These are phyloP conservation scores for Steinernema carpocapsae DNA, from an alignment of 2,888 invertebrate species.

Conservation along the genomic window DNA sequence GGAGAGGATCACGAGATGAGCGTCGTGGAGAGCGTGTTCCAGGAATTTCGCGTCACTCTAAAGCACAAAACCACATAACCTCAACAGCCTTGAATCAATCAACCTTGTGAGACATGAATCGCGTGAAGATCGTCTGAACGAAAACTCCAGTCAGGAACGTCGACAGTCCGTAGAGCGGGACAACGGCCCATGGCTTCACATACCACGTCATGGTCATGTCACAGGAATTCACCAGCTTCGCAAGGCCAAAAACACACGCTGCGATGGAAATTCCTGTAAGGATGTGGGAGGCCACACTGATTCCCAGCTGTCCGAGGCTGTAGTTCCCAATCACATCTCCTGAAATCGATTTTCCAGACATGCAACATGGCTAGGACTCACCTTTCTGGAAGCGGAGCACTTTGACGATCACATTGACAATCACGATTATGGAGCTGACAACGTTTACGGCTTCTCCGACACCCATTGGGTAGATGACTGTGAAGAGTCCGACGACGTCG, in stretches of 20 bases:
- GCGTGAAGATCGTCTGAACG: neutral
- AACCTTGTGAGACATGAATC: constrained; percentile 1
- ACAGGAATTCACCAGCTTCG: neutral
- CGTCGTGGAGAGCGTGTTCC: constrained; percentile 61
- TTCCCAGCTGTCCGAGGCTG: constrained; percentile 37
- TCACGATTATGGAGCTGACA: constrained; percentile 35
- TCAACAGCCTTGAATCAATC: constrained; percentile 5
- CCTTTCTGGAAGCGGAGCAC: constrained; percentile 36
- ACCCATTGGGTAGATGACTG: constrained; percentile 75
- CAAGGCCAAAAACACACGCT: constrained; percentile 38
- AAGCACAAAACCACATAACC: neutral
- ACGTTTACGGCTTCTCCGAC: constrained; percentile 48
- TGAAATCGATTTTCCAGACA: neutral
- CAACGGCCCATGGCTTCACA: constrained; percentile 34
- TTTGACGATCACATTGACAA: constrained; percentile 35
- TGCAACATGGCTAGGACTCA: constrained; percentile 2
- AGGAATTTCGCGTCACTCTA: constrained; percentile 42
- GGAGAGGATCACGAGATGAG: constrained; percentile 46
- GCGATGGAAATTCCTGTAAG: constrained; percentile 44
- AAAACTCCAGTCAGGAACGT: neutral
- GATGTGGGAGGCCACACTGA: constrained; percentile 38
- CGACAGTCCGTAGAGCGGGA: constrained; percentile 32
- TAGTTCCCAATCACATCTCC: constrained; percentile 43
- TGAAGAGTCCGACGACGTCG: constrained; percentile 80
- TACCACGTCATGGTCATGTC: constrained; percentile 34